These are phyloP conservation scores for Oryzias javanicus DNA, from an alignment of 2,113 vertebrate genomes.

Conservation along the genomic window DNA sequence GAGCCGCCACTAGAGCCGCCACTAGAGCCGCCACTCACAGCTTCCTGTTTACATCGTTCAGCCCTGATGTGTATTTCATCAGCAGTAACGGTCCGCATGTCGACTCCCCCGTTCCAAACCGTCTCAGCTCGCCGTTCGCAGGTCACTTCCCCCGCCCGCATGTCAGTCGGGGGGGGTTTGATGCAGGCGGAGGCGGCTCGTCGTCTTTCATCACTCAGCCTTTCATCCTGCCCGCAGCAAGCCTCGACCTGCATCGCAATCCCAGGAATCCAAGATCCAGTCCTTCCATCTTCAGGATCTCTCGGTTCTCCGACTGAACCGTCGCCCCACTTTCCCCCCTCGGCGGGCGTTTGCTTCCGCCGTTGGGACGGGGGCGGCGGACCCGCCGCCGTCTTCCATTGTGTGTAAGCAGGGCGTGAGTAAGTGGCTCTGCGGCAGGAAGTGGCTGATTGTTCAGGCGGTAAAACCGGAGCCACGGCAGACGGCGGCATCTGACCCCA, in stretches of 20 bases:
- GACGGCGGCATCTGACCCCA: not conserved
- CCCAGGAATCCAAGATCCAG: slow-evolving; percentile 54
- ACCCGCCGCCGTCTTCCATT: slow-evolving; percentile 51
- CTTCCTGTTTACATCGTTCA: slow-evolving; percentile 24
- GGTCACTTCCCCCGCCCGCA: slow-evolving; percentile 38
- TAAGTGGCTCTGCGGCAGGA: slow-evolving; percentile 67
- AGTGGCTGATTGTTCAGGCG: slow-evolving; percentile 50
- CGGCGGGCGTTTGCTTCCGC: slow-evolving; percentile 17
- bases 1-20: slow-evolving; percentile 1
- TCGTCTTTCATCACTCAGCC: slow-evolving; percentile 46
- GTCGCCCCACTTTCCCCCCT: slow-evolving; percentile 36
- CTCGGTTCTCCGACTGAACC: slow-evolving; percentile 5
- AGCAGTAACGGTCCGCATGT: slow-evolving; percentile 9
- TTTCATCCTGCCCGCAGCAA: slow-evolving; percentile 62
- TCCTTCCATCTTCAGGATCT: not conserved
- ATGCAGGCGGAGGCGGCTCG: slow-evolving; percentile 25
- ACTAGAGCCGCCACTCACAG: slow-evolving; percentile 10
- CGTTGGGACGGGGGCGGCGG: slow-evolving; percentile 36
- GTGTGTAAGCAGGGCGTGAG: slow-evolving; percentile 61
- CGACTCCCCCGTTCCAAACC: slow-evolving; percentile 5
- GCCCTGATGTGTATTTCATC: slow-evolving; percentile 20
- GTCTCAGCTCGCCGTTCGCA: slow-evolving; percentile 43
- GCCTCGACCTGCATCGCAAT: slow-evolving; percentile 65
- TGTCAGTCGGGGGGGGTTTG: slow-evolving; percentile 30
- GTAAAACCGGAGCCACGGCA: slow-evolving; percentile 11